These are phyloP conservation scores for Glaucidium brasilianum DNA, from an alignment of 2,113 vertebrate genomes.

Conservation along the genomic window DNA sequence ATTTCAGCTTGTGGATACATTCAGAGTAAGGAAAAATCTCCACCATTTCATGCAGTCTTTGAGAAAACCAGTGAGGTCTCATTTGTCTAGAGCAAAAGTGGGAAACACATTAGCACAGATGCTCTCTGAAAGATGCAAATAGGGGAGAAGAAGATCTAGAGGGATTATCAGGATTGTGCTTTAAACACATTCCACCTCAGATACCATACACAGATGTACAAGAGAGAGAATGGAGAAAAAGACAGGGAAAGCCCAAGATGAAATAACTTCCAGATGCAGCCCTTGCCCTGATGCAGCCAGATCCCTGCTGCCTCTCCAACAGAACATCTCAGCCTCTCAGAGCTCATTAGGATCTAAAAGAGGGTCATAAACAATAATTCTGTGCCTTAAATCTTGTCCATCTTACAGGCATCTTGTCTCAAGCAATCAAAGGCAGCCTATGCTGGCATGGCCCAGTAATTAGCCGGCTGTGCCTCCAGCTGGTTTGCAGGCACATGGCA, in stretches of 20 bases:
- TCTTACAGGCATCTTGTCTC: constrained; percentile 38
- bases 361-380: constrained; percentile 35
- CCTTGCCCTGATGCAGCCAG: constrained; percentile 28
- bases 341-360: constrained; percentile 39
- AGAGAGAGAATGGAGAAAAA: constrained; percentile 11
- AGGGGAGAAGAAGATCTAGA: background rate
- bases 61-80: background rate
- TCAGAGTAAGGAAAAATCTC: background rate
- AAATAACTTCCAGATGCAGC: constrained; percentile 63
- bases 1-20: background rate
- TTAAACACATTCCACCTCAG: constrained; percentile 41
- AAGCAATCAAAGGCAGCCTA: constrained; percentile 58
- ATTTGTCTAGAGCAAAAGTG: constrained; percentile 32
- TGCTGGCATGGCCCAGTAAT: constrained; percentile 36
- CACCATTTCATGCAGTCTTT: background rate
- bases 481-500: constrained; percentile 64
- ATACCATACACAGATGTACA: background rate
- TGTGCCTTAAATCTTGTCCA: constrained; percentile 53
- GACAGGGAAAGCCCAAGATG: background rate
- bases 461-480: constrained; percentile 60
- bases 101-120: background rate
- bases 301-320: constrained; percentile 14
- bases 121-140: background rate
- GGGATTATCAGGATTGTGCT: background rate
- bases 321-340: constrained; percentile 47